Conservation (phyloP, 1,140 invertebrate genomes). For the Tigriopus japonicus region DNA sequence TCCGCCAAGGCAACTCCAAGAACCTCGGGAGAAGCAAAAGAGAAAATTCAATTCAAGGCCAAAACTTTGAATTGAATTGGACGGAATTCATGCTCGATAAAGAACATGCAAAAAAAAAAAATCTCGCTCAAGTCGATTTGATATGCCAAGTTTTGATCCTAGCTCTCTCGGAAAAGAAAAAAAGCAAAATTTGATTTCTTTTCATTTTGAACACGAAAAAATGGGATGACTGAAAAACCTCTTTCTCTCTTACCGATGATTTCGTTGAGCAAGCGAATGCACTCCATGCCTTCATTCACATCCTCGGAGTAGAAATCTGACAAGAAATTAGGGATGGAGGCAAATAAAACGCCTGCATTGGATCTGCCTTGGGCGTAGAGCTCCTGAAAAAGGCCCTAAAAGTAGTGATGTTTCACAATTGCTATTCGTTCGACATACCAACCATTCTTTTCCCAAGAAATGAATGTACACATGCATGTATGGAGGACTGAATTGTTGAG, state of each 20-base stretch:
- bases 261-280: slow-evolving; percentile 90
- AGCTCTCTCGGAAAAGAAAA: no score
- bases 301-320: slow-evolving; percentile 90
- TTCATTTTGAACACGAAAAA: no score
- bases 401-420: neutral
- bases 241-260: slow-evolving; percentile 75
- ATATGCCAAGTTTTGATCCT: no score
- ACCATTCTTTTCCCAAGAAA: neutral
- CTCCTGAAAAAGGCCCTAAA: slow-evolving; percentile 41
- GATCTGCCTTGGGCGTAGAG: slow-evolving; percentile 81
- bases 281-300: slow-evolving; percentile 89
- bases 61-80: neutral
- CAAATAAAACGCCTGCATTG: slow-evolving; percentile 90
- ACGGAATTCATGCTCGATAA: slow-evolving; percentile 9
- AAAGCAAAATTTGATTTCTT: no score
- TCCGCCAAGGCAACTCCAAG: no score
- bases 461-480: neutral
- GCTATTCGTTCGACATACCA: neutral
- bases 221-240: neutral
- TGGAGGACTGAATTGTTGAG: neutral
- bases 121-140: no score
- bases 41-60: no score
- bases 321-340: slow-evolving; percentile 93
- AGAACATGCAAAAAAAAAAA: neutral
- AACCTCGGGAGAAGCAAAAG: no score